Evolutionary conservation across 2,113 vertebrate species (phyloP), one percentile per base, ranked within the genome.

Genomic region (Burhinus oedicnemus): DNA sequence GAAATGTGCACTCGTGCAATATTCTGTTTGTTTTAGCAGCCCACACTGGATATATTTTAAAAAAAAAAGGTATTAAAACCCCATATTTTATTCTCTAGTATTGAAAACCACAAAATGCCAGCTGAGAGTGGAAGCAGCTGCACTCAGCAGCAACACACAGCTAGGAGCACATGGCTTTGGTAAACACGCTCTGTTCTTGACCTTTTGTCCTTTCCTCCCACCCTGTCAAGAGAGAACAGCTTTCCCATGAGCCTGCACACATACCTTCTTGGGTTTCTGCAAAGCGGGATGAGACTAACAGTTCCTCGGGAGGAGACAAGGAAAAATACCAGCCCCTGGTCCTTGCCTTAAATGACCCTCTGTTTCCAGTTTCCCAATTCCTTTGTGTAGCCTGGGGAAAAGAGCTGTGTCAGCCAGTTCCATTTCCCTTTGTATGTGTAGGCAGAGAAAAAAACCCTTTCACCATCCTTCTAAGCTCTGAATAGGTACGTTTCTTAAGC

Each of bases 11-110:
- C 78, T 94, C 26, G 1, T 94, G 87, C 91, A 91, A 60, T 71
- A 90, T 91, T 77, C 60, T 97, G 84, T 97, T 97, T 97, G 90
- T 45, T 96, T 97, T 95, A 95, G 93, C 87, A 91, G 71, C 94
- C 95, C 87, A 93, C 96, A 55, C 23, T 80, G 42, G 51, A 71
- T 78, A 74, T 60, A 81, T 90, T 14, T 12, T 32, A 57, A 72
- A 76, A 71, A 76, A 84, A 62, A 83, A 51, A 52, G 18, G 79
- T 86, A 95, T 94, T 94, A 91, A 96, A 77, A 0, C 49, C 10
- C 38, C 78, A 55, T 89, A 93, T 96, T 94, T 96, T 91, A 94
- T 90, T 95, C 60, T 96, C 42, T 80, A 83, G 60, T 80, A 77
- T 58, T 91, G 64, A 86, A 96, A 96, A 85, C 96, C 96, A 85